Percentiles rank a stretch among this genome's conserved stretches.
phyloP scores from a whole-genome alignment of 2,797 vertebrate genomes.

The Myotis daubentonii region DNA sequence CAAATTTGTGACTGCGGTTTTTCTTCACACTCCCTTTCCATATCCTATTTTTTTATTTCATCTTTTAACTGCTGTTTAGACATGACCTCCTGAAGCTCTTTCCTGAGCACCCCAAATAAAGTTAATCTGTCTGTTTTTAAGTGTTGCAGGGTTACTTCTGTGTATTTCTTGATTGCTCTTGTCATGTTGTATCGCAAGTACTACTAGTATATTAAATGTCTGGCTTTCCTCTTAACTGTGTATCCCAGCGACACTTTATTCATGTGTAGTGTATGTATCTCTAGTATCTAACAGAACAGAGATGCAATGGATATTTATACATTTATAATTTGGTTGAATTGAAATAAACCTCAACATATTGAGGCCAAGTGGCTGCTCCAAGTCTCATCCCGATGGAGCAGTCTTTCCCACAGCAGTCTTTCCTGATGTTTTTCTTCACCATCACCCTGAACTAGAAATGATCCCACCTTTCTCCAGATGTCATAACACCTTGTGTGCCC shows the following conservation, averaged over 20 bases:
- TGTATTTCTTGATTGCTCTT: neutral
- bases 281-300: neutral
- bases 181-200: neutral
- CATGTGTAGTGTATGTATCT: neutral
- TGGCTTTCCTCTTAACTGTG: neutral
- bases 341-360: neutral
- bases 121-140: neutral
- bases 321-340: neutral
- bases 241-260: neutral
- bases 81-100: neutral
- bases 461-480: neutral
- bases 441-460: neutral
- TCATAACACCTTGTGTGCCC: neutral
- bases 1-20: neutral
- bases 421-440: neutral
- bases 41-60: neutral
- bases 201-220: neutral
- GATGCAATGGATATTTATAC: neutral
- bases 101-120: neutral
- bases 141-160: neutral
- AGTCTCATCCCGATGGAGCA: neutral
- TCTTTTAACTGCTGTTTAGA: neutral
- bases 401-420: neutral
- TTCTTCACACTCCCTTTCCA: neutral
- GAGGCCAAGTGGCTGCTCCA: neutral